Base-by-base conservation (phyloP, 2,797 vertebrate genomes). In the Otus scops region DNA sequence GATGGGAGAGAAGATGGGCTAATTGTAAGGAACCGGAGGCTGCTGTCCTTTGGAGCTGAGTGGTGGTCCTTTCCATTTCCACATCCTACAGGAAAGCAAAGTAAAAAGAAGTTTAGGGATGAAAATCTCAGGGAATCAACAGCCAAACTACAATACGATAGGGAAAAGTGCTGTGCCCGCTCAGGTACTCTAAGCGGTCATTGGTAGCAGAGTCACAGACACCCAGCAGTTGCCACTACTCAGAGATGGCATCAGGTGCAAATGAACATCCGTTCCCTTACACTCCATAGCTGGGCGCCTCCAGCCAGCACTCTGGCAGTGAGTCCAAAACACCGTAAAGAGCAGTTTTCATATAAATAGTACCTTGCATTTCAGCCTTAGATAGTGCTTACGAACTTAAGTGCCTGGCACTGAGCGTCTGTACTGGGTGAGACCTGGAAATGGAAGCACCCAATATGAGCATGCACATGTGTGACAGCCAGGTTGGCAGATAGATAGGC, bases 271-370 rank as follows among this genome's bases (percentile, higher is more conserved):
- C 11, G 2, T 91, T 73, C 13, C 68, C 7, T 34, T 13, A 2
- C 0, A 0, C 22, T 76, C 45, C 0, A 0, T 59, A 56, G 34
- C 28, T 53, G 60, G 43, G 24, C 43, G 27, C 9, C 24, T 74
- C 22, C 59, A 45, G 43, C 6, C 28, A 51, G 57, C 45, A 4
- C 9, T 67, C 41, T 34, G 39, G 5, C 23, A 65, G 22, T 1
- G 11, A 67, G 34, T 75, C 38, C 17, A 51, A n/a, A 51, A 36
- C 34, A 26, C 38, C 36, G 50, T 22, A 48, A 71, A 50, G 32
- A 57, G 38, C 30, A 75, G 64, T 43, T 81, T 26, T 63, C 14
- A 2, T n/a, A 28, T 8, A 22, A 48, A 64, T 6, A 56, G 48
- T 47, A 30, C 19, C 17, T 61, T 51, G 30, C 21, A 18, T 68